Evolutionary conservation across 2,888 invertebrate genomes (phyloP).

Genomic region (Leptogaster cylindrica): DNA sequence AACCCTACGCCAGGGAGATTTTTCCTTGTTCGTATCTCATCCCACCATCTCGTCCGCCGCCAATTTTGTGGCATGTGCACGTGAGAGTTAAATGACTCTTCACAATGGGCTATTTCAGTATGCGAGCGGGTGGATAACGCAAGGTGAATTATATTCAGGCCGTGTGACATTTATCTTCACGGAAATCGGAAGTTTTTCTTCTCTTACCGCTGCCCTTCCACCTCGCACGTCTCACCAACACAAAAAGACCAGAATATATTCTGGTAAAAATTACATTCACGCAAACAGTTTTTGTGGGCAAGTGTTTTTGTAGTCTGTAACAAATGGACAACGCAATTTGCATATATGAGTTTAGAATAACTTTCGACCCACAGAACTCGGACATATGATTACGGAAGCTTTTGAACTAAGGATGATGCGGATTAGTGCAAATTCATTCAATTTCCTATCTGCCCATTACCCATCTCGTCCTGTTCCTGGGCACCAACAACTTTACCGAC

Average conservation of each 20-base stretch:
- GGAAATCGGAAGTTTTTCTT: conserved; percentile 37
- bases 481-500: too few relatives aligned
- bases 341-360: conserved; percentile 35
- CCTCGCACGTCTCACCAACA: background rate
- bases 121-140: conserved; percentile 36
- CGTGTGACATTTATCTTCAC: conserved; percentile 35
- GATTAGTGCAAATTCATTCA: conserved; percentile 6
- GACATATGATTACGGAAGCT: conserved; percentile 12
- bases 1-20: background rate
- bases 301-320: conserved; percentile 1
- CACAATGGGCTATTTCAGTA: conserved; percentile 32
- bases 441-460: too few relatives aligned
- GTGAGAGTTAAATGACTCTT: conserved; percentile 33
- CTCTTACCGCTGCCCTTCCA: background rate
- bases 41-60: background rate
- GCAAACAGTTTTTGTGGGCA: conserved; percentile 15
- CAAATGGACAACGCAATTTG: conserved; percentile 29
- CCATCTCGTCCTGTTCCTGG: too few relatives aligned
- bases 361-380: background rate
- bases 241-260: conserved; percentile 13
- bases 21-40: background rate
- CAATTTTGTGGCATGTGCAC: conserved; percentile 24
- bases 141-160: conserved; percentile 34
- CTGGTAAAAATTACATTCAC: conserved; percentile 32
- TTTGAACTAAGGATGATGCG: conserved; percentile 6